Evolutionary conservation across 2,113 vertebrate genomes (phyloP), one percentile per base, ranked within the genome.

Genomic region (Synchiropus splendidus): DNA sequence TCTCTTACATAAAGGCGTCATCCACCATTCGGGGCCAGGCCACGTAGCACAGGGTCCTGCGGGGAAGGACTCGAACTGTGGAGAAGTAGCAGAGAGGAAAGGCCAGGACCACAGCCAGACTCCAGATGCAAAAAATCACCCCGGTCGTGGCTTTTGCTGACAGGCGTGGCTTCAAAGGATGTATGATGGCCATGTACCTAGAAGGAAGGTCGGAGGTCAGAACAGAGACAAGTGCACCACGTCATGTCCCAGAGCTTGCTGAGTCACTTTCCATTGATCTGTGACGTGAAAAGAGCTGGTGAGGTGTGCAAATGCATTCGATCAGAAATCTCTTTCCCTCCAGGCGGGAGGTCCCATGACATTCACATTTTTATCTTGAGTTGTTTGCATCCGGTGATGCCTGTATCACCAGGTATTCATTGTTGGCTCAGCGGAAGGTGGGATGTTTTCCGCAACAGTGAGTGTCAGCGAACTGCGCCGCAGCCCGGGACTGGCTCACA

Each of bases 101-200:
- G 10, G 94, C 94, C 59, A 98, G 77, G 11, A 92, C 80, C 70
- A 97, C 88, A 0, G 95, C 95, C 71, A 97, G 77, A 50, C 87
- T 85, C 95, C 95, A 98, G 72, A 98, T 97, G 54, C 90, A 89
- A 45, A 85, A 79, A 17, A 98, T 96, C 43, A 95, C 83, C 31
- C 89, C 85, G 37, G 88, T 92, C 34, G 94, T 97, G 56, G 87
- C 89, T 1, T 89, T 91, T 33, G 92, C 90, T 33, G 95, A 98
- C 27, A 98, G 75, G 27, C 94, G 88, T 18, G 95, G 93, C 54
- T 94, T 97, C 83, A 98, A 69, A 6, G 95, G 95, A 58, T 98
- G 89, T 37, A 94, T 97, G 67, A 98, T 98, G 58, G 93, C 95
- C 90, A 94, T 92, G 55, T 97, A 98, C 75, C 95, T 98, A 48